phyloP scores from a whole-genome alignment of 2,888 invertebrate species.

The Quadriops clusia region DNA sequence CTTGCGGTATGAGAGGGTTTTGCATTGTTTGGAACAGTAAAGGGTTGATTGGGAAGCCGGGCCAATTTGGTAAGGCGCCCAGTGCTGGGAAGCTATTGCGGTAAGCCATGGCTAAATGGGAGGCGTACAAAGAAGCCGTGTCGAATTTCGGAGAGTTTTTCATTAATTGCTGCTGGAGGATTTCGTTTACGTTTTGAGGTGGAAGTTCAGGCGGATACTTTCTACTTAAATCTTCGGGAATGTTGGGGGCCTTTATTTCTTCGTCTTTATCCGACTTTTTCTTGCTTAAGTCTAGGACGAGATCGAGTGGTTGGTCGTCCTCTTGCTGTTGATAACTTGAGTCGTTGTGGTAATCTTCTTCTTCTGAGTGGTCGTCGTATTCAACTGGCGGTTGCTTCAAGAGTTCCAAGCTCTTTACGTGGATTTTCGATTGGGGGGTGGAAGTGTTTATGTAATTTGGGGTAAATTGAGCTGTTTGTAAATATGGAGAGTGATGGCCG shows the following conservation, averaged over 20 bases:
- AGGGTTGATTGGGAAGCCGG: constrained; percentile 49
- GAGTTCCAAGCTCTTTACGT: constrained; percentile 49
- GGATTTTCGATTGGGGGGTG: constrained; percentile 29
- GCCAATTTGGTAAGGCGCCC: constrained; percentile 32
- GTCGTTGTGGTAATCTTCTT: constrained; percentile 37
- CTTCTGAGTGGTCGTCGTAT: constrained; percentile 35
- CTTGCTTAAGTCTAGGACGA: constrained; percentile 71
- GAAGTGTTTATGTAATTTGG: constrained; percentile 22
- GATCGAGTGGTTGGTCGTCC: constrained; percentile 29
- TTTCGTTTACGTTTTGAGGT: constrained; percentile 29
- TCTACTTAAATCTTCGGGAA: constrained; percentile 38
- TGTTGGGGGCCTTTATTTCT: constrained; percentile 21
- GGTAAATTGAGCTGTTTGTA: constrained; percentile 20
- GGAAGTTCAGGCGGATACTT: constrained; percentile 30
- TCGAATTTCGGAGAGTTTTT: constrained; percentile 51
- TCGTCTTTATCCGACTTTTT: constrained; percentile 40
- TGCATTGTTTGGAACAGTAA: constrained; percentile 49
- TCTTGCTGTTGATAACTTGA: constrained; percentile 18
- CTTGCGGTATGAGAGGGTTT: constrained; percentile 41
- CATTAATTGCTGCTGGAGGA: constrained; percentile 56
- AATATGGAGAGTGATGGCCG: constrained; percentile 20
- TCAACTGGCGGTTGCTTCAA: constrained; percentile 47
- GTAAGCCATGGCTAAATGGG: constrained; percentile 49
- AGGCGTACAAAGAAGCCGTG: constrained; percentile 44
- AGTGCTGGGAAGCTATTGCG: constrained; percentile 38